Evolutionary conservation across 37 sponge, comb jelly and placozoan genomes (phyloP), one percentile per base, ranked within the genome.

Genomic region (Ianthella basta): DNA sequence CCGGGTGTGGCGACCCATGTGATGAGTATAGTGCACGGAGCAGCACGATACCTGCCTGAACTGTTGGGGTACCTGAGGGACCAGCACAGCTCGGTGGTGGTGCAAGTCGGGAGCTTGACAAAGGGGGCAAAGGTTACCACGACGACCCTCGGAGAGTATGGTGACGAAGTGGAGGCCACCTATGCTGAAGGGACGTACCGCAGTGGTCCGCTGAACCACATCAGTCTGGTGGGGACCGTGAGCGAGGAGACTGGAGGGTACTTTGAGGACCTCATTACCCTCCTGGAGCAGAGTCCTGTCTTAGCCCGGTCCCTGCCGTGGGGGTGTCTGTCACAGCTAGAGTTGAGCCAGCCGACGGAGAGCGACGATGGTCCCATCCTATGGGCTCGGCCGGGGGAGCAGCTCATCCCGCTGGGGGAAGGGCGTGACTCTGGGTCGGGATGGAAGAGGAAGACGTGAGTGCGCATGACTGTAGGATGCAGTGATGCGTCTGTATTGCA

Each of bases 281-380:
- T 94, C 14, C 82, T 97, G 63, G 90, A 95, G 80, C 81, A 80
- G 73, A 81, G 75, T 80, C 98, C 94, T 12, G 94, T 98, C 68
- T 68, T 98, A 0, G 15, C 33, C 21, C 69, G 59, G 13, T 88
- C 93, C 24, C 80, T 96, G 60, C 98, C 98, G 8, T 98, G 98
- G 98, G 96, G 98, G 2, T 19, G 73, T 18, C 84, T 98, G 61
- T 96, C 94, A 23, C 21, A 34, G 50, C 91, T 95, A 39, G 38
- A 91, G 18, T 64, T 87, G 23, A 24, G 60, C 27, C 63, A 88
- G 35, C 91, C 91, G 19, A 81, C 54, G 33, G 55, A 86, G n/a
- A 94, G 95, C 57, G 92, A 98, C 80, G 99, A 98, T 50, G 99
- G 99, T 16, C 99, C 99, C 61, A 98, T 98, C 39, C 81, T 98